Conservation (phyloP, 1,140 invertebrate genomes). For the Hydropsyche tenuis region DNA sequence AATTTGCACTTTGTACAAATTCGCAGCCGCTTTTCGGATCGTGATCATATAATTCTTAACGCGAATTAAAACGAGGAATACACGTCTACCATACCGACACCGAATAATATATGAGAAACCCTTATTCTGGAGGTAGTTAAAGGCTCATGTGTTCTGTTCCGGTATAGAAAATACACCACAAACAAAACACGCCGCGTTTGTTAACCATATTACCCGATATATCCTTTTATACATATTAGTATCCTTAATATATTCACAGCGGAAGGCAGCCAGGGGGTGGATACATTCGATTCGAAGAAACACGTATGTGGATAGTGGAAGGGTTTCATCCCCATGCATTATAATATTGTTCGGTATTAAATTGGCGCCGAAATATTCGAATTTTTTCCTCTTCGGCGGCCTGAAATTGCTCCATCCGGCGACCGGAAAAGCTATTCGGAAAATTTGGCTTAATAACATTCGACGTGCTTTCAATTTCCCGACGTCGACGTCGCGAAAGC, state of each 20-base stretch:
- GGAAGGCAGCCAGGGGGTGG: background rate
- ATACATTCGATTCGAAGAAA: constrained; percentile 27
- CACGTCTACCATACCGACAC: background rate
- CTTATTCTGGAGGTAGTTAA: background rate
- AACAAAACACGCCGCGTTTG: constrained; percentile 27
- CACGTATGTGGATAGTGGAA: background rate
- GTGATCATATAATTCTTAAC: background rate
- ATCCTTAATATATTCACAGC: constrained; percentile 33
- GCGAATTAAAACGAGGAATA: background rate
- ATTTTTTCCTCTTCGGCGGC: background rate
- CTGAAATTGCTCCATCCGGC: background rate
- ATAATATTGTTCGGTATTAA: too few relatives aligned
- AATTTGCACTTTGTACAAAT: too few relatives aligned
- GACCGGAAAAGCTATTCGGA: constrained; percentile 3
- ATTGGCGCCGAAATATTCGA: background rate
- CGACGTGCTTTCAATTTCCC: constrained; percentile 27
- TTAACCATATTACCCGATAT: constrained; percentile 29
- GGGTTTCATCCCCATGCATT: too few relatives aligned
- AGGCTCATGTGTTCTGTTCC: background rate
- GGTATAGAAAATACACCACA: constrained; percentile 29
- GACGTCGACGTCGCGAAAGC: background rate
- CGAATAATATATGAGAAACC: constrained; percentile 27
- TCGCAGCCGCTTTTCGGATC: background rate
- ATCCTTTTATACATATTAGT: constrained; percentile 22
- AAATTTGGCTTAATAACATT: constrained; percentile 26